Conservation (phyloP, 2,888 invertebrate species). For the Anticlea derivata region DNA sequence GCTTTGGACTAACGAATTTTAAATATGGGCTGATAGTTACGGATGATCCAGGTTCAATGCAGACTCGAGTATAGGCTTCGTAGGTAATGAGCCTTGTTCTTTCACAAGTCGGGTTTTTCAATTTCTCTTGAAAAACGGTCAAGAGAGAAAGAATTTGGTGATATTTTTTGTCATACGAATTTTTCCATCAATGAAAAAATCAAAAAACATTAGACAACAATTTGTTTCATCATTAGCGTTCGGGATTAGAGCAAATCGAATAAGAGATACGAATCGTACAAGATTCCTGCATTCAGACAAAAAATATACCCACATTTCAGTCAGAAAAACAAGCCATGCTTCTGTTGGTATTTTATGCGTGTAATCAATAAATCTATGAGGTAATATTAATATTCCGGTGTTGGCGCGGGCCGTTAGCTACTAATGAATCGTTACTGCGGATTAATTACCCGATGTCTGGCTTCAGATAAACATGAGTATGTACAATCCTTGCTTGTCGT, state of each 20-base stretch:
- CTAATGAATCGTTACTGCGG: slow-evolving; percentile 4
- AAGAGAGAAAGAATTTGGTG: too few relatives aligned
- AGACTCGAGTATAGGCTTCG: slow-evolving; percentile 9
- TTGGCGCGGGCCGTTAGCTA: neutral
- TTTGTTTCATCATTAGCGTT: too few relatives aligned
- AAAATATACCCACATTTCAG: neutral
- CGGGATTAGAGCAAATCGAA: too few relatives aligned
- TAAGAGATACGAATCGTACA: too few relatives aligned
- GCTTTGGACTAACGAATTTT: slow-evolving; percentile 56
- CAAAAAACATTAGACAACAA: too few relatives aligned
- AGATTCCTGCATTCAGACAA: too few relatives aligned
- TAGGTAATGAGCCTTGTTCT: neutral
- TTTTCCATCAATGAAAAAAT: too few relatives aligned
- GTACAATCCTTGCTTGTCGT: too few relatives aligned
- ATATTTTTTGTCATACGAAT: too few relatives aligned
- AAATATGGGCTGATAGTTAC: slow-evolving; percentile 59
- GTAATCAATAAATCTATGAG: neutral
- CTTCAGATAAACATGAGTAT: neutral
- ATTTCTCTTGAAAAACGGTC: too few relatives aligned
- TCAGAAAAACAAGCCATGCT: neutral
- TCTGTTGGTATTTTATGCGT: neutral
- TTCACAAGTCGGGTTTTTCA: neutral
- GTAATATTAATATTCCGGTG: slow-evolving; percentile 6
- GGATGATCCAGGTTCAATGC: slow-evolving; percentile 39
- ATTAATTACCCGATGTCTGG: slow-evolving; percentile 1